These are phyloP conservation scores for Hippocampus kuda DNA, from an alignment of 2,797 vertebrate species.

Conservation along the genomic window DNA sequence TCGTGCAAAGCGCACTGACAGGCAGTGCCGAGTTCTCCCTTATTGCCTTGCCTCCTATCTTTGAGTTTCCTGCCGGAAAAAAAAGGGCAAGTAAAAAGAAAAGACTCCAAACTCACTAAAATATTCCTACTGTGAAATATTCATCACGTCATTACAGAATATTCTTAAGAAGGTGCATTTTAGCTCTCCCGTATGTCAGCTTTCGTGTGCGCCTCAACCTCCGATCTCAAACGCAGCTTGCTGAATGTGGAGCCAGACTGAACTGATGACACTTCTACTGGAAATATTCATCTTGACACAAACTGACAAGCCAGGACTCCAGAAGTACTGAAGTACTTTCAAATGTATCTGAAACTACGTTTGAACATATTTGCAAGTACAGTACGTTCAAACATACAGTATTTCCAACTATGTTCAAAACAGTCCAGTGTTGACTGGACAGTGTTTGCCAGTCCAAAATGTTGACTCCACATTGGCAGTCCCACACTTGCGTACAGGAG, in stretches of 20 bases:
- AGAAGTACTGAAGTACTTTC: too few species aligned
- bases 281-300: slow-evolving; percentile 19
- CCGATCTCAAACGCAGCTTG: slow-evolving; percentile 17
- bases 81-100: slow-evolving; percentile 28
- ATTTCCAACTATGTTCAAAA: too few species aligned
- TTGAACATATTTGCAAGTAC: too few species aligned
- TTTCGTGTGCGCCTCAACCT: slow-evolving; percentile 25
- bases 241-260: slow-evolving; percentile 22
- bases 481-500: neutral
- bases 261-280: slow-evolving; percentile 14
- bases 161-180: slow-evolving; percentile 50
- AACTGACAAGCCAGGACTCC: neutral
- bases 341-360: too few species aligned
- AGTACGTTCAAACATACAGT: too few species aligned
- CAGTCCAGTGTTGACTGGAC: too few species aligned
- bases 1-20: slow-evolving; percentile 19
- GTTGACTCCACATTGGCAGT: too few species aligned
- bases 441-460: too few species aligned
- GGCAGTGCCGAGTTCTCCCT: slow-evolving; percentile 13
- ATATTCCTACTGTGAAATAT: slow-evolving; percentile 59
- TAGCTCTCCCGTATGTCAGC: slow-evolving; percentile 28
- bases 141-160: slow-evolving; percentile 52
- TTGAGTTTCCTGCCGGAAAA: slow-evolving; percentile 26
- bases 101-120: slow-evolving; percentile 48
- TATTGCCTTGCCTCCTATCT: slow-evolving; percentile 16